A percentile compares a stretch with the other conserved stretches of the same genome.
These are phyloP conservation scores for Pachymerium ferrugineum DNA, from an alignment of 2,888 invertebrate species.

Conservation along the genomic window DNA sequence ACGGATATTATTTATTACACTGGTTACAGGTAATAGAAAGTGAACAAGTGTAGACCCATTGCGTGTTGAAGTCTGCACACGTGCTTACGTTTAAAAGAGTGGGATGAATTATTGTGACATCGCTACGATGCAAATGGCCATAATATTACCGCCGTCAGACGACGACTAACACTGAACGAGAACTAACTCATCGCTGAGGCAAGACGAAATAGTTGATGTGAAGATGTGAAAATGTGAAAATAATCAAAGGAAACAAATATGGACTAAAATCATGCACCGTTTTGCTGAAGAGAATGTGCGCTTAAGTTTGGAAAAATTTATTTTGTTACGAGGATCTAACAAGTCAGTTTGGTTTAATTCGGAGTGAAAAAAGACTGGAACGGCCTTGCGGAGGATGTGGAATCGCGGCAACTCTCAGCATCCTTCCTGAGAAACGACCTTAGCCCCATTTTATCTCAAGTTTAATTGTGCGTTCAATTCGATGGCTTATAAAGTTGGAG, in stretches of 20 bases:
- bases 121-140: slow-evolving; percentile 14
- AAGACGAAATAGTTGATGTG: no score
- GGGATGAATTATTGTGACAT: slow-evolving; percentile 22
- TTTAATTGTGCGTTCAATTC: slow-evolving; percentile 33
- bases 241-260: no score
- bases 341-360: background rate
- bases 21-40: slow-evolving; percentile 24
- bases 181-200: background rate
- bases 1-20: slow-evolving; percentile 16
- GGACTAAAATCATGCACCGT: no score
- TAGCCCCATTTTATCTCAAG: slow-evolving; percentile 12
- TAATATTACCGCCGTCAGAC: slow-evolving; percentile 2
- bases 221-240: no score
- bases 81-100: slow-evolving; percentile 25
- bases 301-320: no score
- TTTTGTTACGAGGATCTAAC: no score
- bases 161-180: background rate
- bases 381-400: slow-evolving; percentile 7
- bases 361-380: background rate
- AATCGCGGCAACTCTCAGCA: background rate
- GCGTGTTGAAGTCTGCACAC: slow-evolving; percentile 24
- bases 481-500: background rate
- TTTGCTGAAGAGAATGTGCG: no score
- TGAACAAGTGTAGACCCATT: slow-evolving; percentile 25
- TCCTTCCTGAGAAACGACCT: slow-evolving; percentile 1